Conservation (phyloP, 1,140 invertebrate species). For the Oncopeltus fasciatus region DNA sequence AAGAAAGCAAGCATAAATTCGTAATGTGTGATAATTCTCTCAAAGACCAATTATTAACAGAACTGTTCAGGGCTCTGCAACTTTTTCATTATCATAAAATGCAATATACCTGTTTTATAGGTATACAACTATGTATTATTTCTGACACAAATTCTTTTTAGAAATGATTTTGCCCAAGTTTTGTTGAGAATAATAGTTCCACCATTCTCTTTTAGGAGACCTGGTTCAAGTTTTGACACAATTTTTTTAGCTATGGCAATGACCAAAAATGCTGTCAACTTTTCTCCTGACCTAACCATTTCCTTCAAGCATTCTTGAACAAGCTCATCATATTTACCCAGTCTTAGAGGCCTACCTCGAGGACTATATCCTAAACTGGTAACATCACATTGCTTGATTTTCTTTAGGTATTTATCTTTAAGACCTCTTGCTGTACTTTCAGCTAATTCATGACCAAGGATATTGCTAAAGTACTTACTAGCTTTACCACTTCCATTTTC, state of each 20-base stretch:
- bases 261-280: slow-evolving; percentile 29
- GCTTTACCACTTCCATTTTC: slow-evolving; percentile 30
- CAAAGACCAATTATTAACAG: too few relatives aligned
- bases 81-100: too few relatives aligned
- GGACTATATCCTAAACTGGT: slow-evolving; percentile 28
- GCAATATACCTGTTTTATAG: too few relatives aligned
- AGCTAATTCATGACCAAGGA: slow-evolving; percentile 28
- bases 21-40: too few relatives aligned
- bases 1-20: too few relatives aligned
- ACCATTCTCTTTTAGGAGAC: slow-evolving; percentile 29
- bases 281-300: slow-evolving; percentile 29
- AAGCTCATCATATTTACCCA: slow-evolving; percentile 31
- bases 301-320: slow-evolving; percentile 31
- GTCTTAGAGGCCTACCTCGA: slow-evolving; percentile 28
- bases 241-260: slow-evolving; percentile 31
- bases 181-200: slow-evolving; percentile 29
- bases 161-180: slow-evolving; percentile 32
- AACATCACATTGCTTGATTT: slow-evolving; percentile 25
- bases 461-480: slow-evolving; percentile 27
- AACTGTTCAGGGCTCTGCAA: too few relatives aligned
- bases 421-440: slow-evolving; percentile 31
- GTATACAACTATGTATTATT: slow-evolving; percentile 24
- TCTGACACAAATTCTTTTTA: slow-evolving; percentile 25
- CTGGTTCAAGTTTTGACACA: slow-evolving; percentile 30
- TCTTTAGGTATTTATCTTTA: slow-evolving; percentile 29